Evolutionary conservation across 2,888 invertebrate species (phyloP), one percentile per base, ranked within the genome.

Genomic region (Cataglyphis rosenhaueri): DNA sequence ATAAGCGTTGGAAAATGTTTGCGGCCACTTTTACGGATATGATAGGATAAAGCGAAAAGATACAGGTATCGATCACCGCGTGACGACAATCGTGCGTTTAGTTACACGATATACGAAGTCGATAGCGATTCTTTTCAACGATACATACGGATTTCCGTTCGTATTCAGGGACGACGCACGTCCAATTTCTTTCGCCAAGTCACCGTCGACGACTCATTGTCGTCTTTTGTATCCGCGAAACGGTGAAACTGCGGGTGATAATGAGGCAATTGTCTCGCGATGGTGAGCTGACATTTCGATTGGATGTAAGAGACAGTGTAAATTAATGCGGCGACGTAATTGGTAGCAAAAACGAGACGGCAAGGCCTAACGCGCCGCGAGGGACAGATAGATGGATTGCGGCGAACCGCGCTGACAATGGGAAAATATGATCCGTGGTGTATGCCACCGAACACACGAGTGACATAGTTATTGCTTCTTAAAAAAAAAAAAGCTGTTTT

Each of bases 281-380:
- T 52, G 75, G 66, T 61, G 57, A 61, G 76, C 82, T 82, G 38
- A 55, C 81, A 82, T 87, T 87, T 79, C 83, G 78, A 86, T 84
- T 66, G 71, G 64, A 62, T 57, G 65, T 52, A 73, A 64, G 82
- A 79, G 81, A 66, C 78, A 55, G 88, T 75, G 86, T 65, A 84
- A 88, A 88, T 88, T 85, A 83, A 84, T 75, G 83, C 66, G 66
- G 70, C 76, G 65, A 76, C 79, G 65, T 84, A 88, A 88, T 85
- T 88, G 84, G 70, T 61, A 48, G 85, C 73, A 86, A 81, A 85
- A 88, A 88, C 84, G 76, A n/a, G n/a, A 74, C n/a, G 59, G 55
- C 55, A 78, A 74, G 62, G 44, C 64, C 62, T 38, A 78, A 84
- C 82, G 81, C 64, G 55, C 32, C 64, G 15, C 61, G 48, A 57